These are phyloP conservation scores for Muscidifurax raptorellus DNA, from an alignment of 1,140 invertebrate species.

Conservation along the genomic window DNA sequence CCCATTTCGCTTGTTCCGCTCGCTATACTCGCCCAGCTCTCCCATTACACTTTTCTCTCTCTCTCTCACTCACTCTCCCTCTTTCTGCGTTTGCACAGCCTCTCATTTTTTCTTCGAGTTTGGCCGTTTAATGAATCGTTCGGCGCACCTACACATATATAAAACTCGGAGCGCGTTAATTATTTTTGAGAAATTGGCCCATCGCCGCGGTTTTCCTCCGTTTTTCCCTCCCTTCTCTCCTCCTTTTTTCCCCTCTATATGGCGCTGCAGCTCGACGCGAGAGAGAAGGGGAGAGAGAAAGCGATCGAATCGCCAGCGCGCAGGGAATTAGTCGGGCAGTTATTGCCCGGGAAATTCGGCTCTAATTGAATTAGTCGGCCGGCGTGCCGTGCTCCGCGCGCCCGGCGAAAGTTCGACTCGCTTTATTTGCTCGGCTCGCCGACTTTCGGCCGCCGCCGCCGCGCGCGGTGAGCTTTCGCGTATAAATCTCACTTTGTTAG, in stretches of 20 bases:
- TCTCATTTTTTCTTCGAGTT: not conserved
- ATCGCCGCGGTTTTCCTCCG: slow-evolving; percentile 18
- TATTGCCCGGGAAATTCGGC: slow-evolving; percentile 43
- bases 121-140: slow-evolving; percentile 27
- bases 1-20: not conserved
- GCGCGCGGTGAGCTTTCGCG: slow-evolving; percentile 2
- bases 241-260: too few relatives aligned
- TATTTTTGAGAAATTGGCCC: slow-evolving; percentile 46
- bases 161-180: slow-evolving; percentile 37
- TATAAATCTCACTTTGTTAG: slow-evolving; percentile 47
- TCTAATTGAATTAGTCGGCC: slow-evolving; percentile 44
- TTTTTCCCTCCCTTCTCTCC: not conserved
- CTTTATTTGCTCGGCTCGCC: slow-evolving; percentile 33
- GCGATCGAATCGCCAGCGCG: slow-evolving; percentile 21
- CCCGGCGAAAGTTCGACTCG: slow-evolving; percentile 15
- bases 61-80: too few relatives aligned
- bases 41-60: slow-evolving; percentile 16
- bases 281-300: not conserved
- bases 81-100: not conserved
- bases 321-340: slow-evolving; percentile 25
- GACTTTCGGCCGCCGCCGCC: not conserved
- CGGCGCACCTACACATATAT: not conserved
- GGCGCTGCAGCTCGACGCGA: not conserved
- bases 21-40: not conserved
- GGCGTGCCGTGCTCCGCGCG: not conserved